Evolutionary conservation across 2,113 vertebrate genomes (phyloP).

Genomic region (Ursus arctos): DNA sequence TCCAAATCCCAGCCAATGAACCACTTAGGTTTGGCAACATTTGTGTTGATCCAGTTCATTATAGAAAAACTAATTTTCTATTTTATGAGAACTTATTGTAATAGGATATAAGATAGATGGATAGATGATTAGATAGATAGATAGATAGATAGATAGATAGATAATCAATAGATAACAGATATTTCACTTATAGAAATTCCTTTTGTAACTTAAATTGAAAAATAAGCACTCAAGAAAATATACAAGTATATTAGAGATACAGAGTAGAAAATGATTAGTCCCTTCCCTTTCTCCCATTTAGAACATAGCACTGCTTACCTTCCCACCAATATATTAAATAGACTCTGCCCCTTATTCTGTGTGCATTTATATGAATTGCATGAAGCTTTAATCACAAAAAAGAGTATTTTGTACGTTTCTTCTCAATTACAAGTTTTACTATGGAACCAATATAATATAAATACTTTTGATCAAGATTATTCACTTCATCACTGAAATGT

Average conservation of each 20-base stretch:
- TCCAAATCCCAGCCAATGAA: neutral
- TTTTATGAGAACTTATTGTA: slow-evolving; percentile 12
- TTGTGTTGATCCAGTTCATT: neutral
- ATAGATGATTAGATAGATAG: neutral
- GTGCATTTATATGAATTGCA: neutral
- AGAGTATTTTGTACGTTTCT: neutral
- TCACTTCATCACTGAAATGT: neutral
- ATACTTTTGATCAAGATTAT: neutral
- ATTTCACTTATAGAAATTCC: neutral
- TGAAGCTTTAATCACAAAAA: slow-evolving; percentile 20
- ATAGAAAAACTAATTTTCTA: neutral
- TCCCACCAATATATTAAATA: neutral
- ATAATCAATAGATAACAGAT: neutral
- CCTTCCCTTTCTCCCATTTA: neutral
- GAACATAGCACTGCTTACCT: neutral
- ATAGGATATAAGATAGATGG: neutral
- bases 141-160: neutral
- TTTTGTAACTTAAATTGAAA: neutral
- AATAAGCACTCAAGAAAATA: neutral
- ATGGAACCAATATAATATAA: neutral
- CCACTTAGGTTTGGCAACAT: slow-evolving; percentile 13
- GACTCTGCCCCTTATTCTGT: neutral
- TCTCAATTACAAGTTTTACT: neutral
- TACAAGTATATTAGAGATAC: neutral
- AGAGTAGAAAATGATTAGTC: slow-evolving; percentile 17